These are phyloP conservation scores for Cenopis cana DNA, from an alignment of 2,888 invertebrate species.

Conservation along the genomic window DNA sequence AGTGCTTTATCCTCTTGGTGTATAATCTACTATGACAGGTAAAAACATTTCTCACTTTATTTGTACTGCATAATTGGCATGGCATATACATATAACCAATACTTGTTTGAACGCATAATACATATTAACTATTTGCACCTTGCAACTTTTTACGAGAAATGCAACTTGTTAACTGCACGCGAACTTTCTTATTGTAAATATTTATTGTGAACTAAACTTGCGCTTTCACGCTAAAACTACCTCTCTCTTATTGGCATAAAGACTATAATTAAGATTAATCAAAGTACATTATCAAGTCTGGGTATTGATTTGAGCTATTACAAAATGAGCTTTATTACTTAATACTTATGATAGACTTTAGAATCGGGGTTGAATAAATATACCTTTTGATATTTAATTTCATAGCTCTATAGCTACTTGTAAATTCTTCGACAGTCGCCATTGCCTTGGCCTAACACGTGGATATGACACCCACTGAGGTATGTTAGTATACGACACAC, in stretches of 20 bases:
- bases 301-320: background rate
- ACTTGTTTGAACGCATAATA: too few species aligned
- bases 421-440: constrained; percentile 26
- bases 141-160: constrained; percentile 19
- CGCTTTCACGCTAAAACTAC: background rate
- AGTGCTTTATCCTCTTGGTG: too few species aligned
- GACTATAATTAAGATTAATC: constrained; percentile 1
- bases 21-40: too few species aligned
- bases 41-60: too few species aligned
- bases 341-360: background rate
- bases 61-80: background rate
- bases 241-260: background rate
- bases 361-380: background rate
- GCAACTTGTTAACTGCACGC: constrained; percentile 27
- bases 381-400: background rate
- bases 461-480: constrained; percentile 59
- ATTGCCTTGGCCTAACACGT: constrained; percentile 61
- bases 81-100: too few species aligned
- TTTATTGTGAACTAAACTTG: constrained; percentile 10
- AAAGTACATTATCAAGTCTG: background rate
- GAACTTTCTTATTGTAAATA: constrained; percentile 29
- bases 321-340: background rate
- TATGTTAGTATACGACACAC: constrained; percentile 34
- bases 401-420: constrained; percentile 11
- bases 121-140: too few species aligned